Evolutionary conservation across 1,140 invertebrate genomes (phyloP), one percentile per base, ranked within the genome.

Genomic region (Hyphantria cunea): DNA sequence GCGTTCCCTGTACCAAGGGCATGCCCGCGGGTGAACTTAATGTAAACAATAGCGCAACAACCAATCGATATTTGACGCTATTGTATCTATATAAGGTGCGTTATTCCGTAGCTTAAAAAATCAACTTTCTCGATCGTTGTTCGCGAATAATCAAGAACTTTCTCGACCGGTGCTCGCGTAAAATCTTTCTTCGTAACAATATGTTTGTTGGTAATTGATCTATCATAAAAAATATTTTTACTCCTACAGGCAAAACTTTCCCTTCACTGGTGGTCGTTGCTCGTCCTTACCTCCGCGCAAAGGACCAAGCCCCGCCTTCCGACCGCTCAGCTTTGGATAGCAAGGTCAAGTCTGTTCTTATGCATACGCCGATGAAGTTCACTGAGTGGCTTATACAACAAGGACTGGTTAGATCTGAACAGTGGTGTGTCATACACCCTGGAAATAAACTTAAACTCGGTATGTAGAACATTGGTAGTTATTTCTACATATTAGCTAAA

Each of bases 311-410:
- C 0, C 80, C 84, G 3, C 82, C 85, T 5, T 65, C 82, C 0
- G 93, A 94, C 73, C 90, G 94, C 15, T 82, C 92, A 2, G 90
- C 91, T 34, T 82, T 94, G 9, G 94, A 96, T 83, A 91, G 92
- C 7, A 95, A 95, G 88, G 96, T 97, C 0, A 97, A 97, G 82
- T 92, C 93, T 15, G 94, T 97, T 11, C 89, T 97, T 0, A 95
- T 96, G 92, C 94, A 94, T 72, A 93, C 93, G 0, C 93, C 95
- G 0, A 94, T 95, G 34, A 96, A 96, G 77, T 97, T 97, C 75
- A 96, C 95, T 0, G 96, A 97, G 90, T 97, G 96, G 96, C 91
- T 97, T 14, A 96, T 97, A 44, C 96, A 97, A 79, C 94, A 96
- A 79, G 96, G 96, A 0, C 76, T 97, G 3, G 92, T 97, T 0